These are phyloP conservation scores for Ferrisia virgata DNA, from an alignment of 2,888 invertebrate species.

Conservation along the genomic window DNA sequence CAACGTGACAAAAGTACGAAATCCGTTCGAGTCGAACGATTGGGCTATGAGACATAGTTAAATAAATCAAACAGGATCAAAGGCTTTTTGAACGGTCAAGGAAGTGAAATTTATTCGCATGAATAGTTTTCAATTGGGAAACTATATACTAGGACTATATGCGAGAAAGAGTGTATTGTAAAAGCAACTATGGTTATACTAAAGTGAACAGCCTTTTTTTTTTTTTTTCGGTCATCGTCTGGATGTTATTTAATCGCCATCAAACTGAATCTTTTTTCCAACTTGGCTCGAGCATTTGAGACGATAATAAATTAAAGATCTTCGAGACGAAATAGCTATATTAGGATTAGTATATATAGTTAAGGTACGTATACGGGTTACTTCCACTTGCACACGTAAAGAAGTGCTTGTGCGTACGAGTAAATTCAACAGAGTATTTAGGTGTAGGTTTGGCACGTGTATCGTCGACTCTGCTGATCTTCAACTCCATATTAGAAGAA, in stretches of 20 bases:
- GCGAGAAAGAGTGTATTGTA: neutral
- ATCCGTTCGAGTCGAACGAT: constrained; percentile 10
- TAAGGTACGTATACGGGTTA: neutral
- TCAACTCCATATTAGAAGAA: neutral
- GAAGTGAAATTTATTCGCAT: constrained; percentile 26
- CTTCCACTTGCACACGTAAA: neutral
- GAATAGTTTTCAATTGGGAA: constrained; percentile 21
- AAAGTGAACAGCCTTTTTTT: neutral
- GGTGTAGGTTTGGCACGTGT: neutral
- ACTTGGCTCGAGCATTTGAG: neutral
- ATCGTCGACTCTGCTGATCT: neutral
- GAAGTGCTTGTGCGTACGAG: neutral
- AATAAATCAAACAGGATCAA: constrained; percentile 28
- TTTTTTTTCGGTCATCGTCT: constrained; percentile 4
- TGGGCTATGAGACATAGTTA: neutral
- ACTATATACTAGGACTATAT: neutral
- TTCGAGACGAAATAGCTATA: neutral
- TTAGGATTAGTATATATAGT: neutral
- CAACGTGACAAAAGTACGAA: constrained; percentile 9
- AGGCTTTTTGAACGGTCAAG: constrained; percentile 24
- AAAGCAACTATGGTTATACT: neutral
- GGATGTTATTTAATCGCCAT: constrained; percentile 10
- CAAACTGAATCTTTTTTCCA: constrained; percentile 13
- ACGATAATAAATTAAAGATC: constrained; percentile 10
- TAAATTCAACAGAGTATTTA: neutral